phyloP scores from a whole-genome alignment of 2,888 invertebrate genomes.

The Napeogenes sylphis region DNA sequence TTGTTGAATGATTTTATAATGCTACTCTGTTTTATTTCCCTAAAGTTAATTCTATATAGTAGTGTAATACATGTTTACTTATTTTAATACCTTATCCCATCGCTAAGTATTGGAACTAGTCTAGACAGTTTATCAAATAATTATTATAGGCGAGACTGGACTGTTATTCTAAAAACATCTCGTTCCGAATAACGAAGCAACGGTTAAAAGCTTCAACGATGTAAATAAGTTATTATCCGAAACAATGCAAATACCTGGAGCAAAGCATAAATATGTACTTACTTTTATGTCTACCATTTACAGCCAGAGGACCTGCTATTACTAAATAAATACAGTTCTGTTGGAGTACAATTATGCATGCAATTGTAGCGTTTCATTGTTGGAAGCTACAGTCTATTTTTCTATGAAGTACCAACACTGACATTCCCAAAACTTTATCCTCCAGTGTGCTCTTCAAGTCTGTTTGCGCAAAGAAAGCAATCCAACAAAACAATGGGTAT shows the following conservation, averaged over 20 bases:
- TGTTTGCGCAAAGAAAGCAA: neutral
- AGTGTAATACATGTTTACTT: too few species aligned
- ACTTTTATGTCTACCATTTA: slow-evolving; percentile 20
- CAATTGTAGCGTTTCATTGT: neutral
- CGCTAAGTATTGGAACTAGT: too few species aligned
- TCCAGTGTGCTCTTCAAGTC: neutral
- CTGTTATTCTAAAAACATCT: too few species aligned
- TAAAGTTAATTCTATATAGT: too few species aligned
- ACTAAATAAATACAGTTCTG: slow-evolving; percentile 4
- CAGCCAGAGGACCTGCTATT: slow-evolving; percentile 11
- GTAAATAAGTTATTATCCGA: too few species aligned
- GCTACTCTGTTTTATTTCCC: too few species aligned
- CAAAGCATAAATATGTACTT: slow-evolving; percentile 1
- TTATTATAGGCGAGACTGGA: too few species aligned
- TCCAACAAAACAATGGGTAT: neutral
- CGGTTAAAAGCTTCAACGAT: too few species aligned
- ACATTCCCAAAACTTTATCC: neutral
- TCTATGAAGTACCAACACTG: neutral
- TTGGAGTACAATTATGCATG: neutral
- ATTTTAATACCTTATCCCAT: too few species aligned
- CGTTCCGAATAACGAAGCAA: too few species aligned
- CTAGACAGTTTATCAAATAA: too few species aligned
- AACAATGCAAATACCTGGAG: neutral
- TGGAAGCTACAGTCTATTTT: slow-evolving; percentile 7
- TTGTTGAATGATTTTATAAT: too few species aligned